Evolutionary conservation across 2,113 vertebrate genomes (phyloP), one percentile per base, ranked within the genome.

Genomic region (Ancistrus triradiatus): DNA sequence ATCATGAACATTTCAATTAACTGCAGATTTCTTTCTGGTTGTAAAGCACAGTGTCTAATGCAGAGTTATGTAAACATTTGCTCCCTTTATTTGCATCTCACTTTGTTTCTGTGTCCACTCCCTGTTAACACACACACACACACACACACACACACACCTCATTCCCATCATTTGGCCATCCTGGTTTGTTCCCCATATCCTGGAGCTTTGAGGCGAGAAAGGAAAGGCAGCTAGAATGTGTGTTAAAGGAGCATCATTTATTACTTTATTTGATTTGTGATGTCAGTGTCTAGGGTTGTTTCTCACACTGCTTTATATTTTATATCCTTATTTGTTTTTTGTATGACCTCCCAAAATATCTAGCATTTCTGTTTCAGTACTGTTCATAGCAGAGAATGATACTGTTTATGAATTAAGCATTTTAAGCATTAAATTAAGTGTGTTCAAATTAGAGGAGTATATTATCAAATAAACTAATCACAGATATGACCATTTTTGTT

Each of bases 61-160:
- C 27, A 28, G 15, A 28, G 6, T 14, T 52, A 15, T 8, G 49
- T 31, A 52, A 31, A 55, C 25, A 17, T 35, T 15, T 49, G n/a
- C 66, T 21, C 56, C 58, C 58, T 81, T 66, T 55, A 86, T 87
- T 88, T 89, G 86, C 85, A 88, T 88, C 25, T 60, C 37, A 42
- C 33, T 63, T 80, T 66, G 68, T 59, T 60, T 7, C 1, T 31
- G 33, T 46, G 44, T 50, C 27, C 72, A 55, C 13, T 5, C 71
- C 63, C 79, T 72, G 58, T 67, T 61, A 51, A 69, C 59, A 50
- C 35, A n/a, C n/a, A n/a, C n/a, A n/a, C n/a, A n/a, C n/a, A n/a
- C n/a, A n/a, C n/a, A n/a, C n/a, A n/a, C n/a, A n/a, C n/a, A n/a
- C n/a, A n/a, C n/a, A 63, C 65, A 62, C 70, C 27, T 51, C 71